Conservation (phyloP, 2,113 vertebrate genomes). For the Anthoscopus minutus region DNA sequence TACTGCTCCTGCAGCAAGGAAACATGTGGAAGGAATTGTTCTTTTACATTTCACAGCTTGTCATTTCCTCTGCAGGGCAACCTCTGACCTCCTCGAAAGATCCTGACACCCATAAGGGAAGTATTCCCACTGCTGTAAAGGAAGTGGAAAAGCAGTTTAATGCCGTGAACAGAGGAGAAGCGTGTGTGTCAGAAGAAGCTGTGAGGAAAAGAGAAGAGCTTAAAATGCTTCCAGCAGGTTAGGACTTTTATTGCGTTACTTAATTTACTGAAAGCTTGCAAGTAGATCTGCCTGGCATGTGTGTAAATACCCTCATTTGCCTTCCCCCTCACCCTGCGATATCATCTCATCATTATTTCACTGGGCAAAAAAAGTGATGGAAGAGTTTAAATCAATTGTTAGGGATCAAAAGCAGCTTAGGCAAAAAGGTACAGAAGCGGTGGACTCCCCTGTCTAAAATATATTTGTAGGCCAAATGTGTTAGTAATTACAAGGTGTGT, state of each 20-base stretch:
- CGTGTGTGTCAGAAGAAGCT: constrained; percentile 66
- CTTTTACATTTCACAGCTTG: constrained; percentile 99
- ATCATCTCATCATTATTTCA: constrained; percentile 29
- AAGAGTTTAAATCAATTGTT: constrained; percentile 47
- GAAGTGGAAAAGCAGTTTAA: constrained; percentile 82
- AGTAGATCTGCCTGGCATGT: neutral
- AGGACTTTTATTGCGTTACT: neutral
- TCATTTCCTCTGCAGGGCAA: constrained; percentile 94
- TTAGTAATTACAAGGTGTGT: constrained; percentile 69
- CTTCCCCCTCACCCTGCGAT: neutral
- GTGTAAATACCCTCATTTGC: neutral
- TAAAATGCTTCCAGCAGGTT: constrained; percentile 85
- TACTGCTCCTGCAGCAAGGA: constrained; percentile 80
- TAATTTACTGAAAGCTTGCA: neutral
- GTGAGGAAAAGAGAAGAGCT: constrained; percentile 71
- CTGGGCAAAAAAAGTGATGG: constrained; percentile 29
- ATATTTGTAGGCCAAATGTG: constrained; percentile 21
- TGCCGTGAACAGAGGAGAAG: constrained; percentile 65
- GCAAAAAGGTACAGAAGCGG: neutral
- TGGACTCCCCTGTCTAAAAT: neutral
- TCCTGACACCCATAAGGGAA: constrained; percentile 89
- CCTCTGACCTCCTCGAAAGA: constrained; percentile 90
- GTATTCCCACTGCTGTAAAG: constrained; percentile 84
- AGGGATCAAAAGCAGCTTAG: constrained; percentile 51
- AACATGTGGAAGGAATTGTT: constrained; percentile 99